Evolutionary conservation across 2,113 vertebrate genomes (phyloP).

Genomic region (Dascyllus trimaculatus): DNA sequence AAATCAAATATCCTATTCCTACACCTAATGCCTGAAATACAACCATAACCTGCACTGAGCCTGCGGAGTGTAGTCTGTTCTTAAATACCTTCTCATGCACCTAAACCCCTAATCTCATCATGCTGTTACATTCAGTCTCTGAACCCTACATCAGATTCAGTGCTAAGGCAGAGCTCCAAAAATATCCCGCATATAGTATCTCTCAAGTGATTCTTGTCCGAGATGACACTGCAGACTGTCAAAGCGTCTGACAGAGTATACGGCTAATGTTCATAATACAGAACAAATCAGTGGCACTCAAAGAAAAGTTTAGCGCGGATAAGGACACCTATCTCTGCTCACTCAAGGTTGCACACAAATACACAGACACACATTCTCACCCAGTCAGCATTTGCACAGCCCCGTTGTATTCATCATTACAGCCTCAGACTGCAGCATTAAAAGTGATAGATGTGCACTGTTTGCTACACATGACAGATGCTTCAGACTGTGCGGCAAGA

Average conservation of each 20-base stretch:
- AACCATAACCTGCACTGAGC: constrained; percentile 14
- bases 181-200: neutral
- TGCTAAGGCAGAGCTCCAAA: constrained; percentile 28
- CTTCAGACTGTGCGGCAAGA: constrained; percentile 12
- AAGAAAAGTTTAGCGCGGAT: constrained; percentile 30
- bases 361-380: constrained; percentile 19
- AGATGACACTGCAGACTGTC: constrained; percentile 9
- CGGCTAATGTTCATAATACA: constrained; percentile 20
- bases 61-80: neutral
- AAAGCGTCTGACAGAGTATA: neutral
- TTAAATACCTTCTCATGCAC: constrained; percentile 23
- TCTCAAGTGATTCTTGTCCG: constrained; percentile 14
- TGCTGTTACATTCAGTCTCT: constrained; percentile 24
- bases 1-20: constrained; percentile 39
- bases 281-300: constrained; percentile 30
- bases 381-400: constrained; percentile 28
- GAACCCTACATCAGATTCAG: constrained; percentile 35
- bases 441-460: constrained; percentile 48
- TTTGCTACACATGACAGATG: constrained; percentile 19
- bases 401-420: constrained; percentile 37
- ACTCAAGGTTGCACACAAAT: neutral
- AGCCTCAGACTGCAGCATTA: constrained; percentile 26
- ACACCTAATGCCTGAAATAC: constrained; percentile 43
- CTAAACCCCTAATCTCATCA: constrained; percentile 60
- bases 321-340: neutral